Evolutionary conservation across 2,113 vertebrate species (phyloP).

Genomic region (Axis porcinus): DNA sequence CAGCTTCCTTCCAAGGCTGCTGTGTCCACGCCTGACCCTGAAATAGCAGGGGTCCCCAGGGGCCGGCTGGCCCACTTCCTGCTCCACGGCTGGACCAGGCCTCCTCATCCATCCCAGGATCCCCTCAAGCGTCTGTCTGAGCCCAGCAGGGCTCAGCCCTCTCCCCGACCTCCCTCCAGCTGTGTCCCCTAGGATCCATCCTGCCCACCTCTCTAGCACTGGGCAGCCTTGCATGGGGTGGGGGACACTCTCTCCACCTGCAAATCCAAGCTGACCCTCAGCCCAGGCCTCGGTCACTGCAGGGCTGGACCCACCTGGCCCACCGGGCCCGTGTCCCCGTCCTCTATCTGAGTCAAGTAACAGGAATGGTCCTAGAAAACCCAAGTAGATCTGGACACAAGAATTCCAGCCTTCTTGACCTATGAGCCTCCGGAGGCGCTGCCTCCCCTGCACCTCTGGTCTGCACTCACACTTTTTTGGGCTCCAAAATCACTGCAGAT

Average conservation of each 20-base stretch:
- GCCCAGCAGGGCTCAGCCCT: neutral
- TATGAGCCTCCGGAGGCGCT: neutral
- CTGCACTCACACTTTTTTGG: neutral
- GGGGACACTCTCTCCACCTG: neutral
- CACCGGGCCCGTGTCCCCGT: accelerated
- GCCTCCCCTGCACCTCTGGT: neutral
- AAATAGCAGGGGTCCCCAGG: neutral
- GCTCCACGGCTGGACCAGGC: accelerated
- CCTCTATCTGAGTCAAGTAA: neutral
- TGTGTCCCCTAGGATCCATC: neutral
- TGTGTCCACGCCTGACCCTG: accelerated
- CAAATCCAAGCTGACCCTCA: neutral
- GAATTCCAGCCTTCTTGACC: neutral
- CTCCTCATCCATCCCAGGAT: too few species aligned
- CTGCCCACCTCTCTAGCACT: neutral
- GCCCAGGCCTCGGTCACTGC: neutral
- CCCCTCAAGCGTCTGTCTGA: neutral
- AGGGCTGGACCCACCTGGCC: neutral
- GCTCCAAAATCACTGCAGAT: neutral
- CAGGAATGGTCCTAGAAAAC: neutral
- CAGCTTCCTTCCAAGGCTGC: neutral
- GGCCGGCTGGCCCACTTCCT: neutral
- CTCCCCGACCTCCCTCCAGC: neutral
- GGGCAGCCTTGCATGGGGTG: neutral
- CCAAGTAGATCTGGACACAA: neutral